Evolutionary conservation across 2,888 invertebrate species (phyloP).

Genomic region (Caenorhabditis sp.): DNA sequence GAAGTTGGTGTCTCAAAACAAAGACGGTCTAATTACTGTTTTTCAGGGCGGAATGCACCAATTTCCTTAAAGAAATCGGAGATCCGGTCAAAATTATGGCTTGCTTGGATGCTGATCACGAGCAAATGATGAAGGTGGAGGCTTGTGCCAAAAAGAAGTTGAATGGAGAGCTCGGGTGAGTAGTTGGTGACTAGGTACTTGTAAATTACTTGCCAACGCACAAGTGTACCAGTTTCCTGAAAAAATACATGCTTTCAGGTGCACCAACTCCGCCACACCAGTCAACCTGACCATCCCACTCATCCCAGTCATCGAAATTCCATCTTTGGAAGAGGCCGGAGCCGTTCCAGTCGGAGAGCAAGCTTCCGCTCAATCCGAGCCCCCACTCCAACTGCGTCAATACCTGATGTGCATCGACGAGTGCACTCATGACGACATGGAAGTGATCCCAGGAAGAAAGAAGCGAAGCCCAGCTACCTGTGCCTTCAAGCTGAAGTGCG

Average conservation of each 20-base stretch:
- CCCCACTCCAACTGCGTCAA: conserved; percentile 71
- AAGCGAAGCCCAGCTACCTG: conserved; percentile 73
- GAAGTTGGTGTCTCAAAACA: conserved; percentile 47
- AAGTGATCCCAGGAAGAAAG: conserved; percentile 63
- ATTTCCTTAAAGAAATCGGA: conserved; percentile 72
- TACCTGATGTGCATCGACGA: conserved; percentile 78
- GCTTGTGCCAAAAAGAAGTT: conserved; percentile 74
- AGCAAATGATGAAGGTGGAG: conserved; percentile 72
- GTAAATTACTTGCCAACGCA: neutral
- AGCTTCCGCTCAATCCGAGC: conserved; percentile 38
- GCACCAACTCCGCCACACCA: conserved; percentile 75
- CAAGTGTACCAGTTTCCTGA: neutral
- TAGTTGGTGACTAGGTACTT: too few species aligned
- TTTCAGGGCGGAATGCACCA: conserved; percentile 69
- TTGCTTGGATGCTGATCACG: conserved; percentile 74
- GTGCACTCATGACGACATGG: conserved; percentile 73
- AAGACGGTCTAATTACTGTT: too few species aligned
- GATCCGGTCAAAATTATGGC: conserved; percentile 72
- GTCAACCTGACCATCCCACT: conserved; percentile 76
- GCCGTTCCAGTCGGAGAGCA: conserved; percentile 45
- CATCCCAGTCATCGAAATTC: conserved; percentile 74
- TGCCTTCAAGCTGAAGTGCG: conserved; percentile 77
- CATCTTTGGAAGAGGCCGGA: conserved; percentile 55
- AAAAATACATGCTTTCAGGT: conserved; percentile 39
- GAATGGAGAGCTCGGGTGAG: conserved; percentile 64